A percentile compares a stretch with the other conserved stretches of the same genome.
Conservation (phyloP, 2,888 invertebrate genomes). For the Microplitis deprimator region DNA sequence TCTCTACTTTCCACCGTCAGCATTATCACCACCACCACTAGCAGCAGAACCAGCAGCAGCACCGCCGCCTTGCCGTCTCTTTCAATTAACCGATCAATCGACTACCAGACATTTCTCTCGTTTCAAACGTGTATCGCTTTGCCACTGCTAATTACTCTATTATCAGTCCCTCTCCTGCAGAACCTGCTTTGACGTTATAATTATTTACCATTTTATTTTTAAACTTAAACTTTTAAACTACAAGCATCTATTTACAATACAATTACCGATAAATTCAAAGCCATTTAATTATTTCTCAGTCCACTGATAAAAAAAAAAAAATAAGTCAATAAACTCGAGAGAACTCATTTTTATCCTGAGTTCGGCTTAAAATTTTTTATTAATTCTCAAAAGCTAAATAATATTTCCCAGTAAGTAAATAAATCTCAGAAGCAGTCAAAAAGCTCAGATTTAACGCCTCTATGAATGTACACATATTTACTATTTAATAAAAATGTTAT, state of each 20-base stretch:
- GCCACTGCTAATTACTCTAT: slow-evolving; percentile 66
- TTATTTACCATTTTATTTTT: neutral
- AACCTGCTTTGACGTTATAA: neutral
- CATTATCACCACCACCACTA: slow-evolving; percentile 44
- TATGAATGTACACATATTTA: slow-evolving; percentile 49
- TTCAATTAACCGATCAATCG: slow-evolving; percentile 70
- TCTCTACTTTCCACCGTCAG: slow-evolving; percentile 40
- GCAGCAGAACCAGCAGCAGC: slow-evolving; percentile 29
- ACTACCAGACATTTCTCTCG: slow-evolving; percentile 55
- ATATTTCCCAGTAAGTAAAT: neutral
- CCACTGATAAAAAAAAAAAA: neutral
- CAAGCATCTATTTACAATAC: neutral
- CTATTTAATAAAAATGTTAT: slow-evolving; percentile 65
- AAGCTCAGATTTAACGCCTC: neutral
- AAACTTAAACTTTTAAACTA: neutral
- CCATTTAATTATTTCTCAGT: neutral
- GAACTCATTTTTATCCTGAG: neutral
- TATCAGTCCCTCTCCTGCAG: neutral
- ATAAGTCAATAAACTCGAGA: too few species aligned
- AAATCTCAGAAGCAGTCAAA: slow-evolving; percentile 1
- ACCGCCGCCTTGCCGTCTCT: slow-evolving; percentile 58
- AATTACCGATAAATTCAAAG: neutral
- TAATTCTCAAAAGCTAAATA: slow-evolving; percentile 14
- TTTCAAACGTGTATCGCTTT: slow-evolving; percentile 67
- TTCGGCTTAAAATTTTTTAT: neutral